Conservation (phyloP, 1,140 invertebrate genomes). For the Kradibia gibbosae region DNA sequence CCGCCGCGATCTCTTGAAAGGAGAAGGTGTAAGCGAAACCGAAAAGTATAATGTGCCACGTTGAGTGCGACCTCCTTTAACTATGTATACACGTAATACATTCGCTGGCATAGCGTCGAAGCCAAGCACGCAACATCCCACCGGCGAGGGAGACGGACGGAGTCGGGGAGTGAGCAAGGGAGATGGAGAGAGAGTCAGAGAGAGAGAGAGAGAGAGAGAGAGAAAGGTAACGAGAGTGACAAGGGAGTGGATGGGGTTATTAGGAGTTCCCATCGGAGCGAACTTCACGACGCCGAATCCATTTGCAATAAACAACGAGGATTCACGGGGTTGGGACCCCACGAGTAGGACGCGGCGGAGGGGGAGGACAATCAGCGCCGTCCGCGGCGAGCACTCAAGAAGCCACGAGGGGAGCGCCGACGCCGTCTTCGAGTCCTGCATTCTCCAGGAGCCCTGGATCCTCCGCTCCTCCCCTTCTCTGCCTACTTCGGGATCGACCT, state of each 20-base stretch:
- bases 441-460: slow-evolving; percentile 64
- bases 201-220: background rate
- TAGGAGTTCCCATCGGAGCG: background rate
- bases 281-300: slow-evolving; percentile 69
- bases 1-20: background rate
- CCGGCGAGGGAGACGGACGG: background rate
- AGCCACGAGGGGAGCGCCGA: slow-evolving; percentile 64
- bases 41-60: background rate
- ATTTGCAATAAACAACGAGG: slow-evolving; percentile 74
- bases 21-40: background rate
- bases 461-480: slow-evolving; percentile 22
- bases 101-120: background rate
- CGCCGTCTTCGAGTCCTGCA: slow-evolving; percentile 68
- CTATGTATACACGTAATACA: slow-evolving; percentile 25
- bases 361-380: slow-evolving; percentile 56
- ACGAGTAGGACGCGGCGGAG: too few species aligned
- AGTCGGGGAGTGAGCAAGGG: background rate
- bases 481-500: too few species aligned
- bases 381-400: slow-evolving; percentile 66
- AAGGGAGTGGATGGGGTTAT: background rate
- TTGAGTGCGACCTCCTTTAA: background rate
- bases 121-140: slow-evolving; percentile 51
- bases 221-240: background rate
- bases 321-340: slow-evolving; percentile 56
- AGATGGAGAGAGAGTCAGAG: background rate